A percentile compares a stretch with the other conserved stretches of the same genome.
Evolutionary conservation across 2,888 invertebrate genomes (phyloP).

Genomic region (Pomacea canaliculata): DNA sequence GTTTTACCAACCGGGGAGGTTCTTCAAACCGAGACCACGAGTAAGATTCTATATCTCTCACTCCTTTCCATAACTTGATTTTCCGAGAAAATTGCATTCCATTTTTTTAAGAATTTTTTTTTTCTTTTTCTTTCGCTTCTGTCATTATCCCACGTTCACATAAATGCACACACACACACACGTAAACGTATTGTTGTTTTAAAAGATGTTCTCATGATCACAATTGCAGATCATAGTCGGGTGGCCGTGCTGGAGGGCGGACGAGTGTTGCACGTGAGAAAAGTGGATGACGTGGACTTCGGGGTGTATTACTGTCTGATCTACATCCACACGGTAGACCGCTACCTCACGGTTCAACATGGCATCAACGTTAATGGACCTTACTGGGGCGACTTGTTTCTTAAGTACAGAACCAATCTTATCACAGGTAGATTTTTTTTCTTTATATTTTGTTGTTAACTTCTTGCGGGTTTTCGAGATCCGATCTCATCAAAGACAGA

Average conservation of each 20-base stretch:
- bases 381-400: constrained; percentile 32
- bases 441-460: neutral
- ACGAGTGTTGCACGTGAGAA: constrained; percentile 29
- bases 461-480: no score
- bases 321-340: neutral
- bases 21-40: neutral
- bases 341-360: constrained; percentile 16
- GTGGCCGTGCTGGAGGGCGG: constrained; percentile 24
- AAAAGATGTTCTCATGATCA: no score
- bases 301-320: constrained; percentile 51
- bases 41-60: neutral
- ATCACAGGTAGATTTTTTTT: constrained; percentile 22
- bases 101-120: neutral
- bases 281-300: constrained; percentile 50
- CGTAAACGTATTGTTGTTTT: no score
- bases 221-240: neutral
- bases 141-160: neutral
- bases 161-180: no score
- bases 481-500: no score
- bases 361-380: constrained; percentile 31
- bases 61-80: neutral
- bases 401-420: constrained; percentile 28
- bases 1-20: constrained; percentile 28
- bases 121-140: neutral
- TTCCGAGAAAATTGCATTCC: no score